phyloP scores from a whole-genome alignment of 1,140 invertebrate genomes.

The Polyergus mexicanus region DNA sequence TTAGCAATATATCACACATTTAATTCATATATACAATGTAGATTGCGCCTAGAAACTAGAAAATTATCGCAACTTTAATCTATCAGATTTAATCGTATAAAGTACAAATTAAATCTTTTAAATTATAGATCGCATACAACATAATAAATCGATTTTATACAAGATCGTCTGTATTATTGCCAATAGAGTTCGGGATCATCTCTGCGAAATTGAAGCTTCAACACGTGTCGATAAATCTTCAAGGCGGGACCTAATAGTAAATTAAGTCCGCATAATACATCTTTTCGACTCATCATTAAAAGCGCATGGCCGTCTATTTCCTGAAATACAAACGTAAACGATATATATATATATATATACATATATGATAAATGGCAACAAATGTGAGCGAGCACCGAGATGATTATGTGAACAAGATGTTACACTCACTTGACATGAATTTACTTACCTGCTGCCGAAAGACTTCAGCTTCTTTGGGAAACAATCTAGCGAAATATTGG shows the following conservation, averaged over 20 bases:
- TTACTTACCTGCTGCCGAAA: conserved; percentile 92
- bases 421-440: background rate
- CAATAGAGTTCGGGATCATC: conserved; percentile 91
- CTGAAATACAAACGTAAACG: conserved; percentile 86
- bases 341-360: too few species aligned
- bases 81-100: conserved; percentile 12
- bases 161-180: conserved; percentile 83
- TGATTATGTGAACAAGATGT: background rate
- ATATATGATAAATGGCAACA: background rate
- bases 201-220: conserved; percentile 90
- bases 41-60: background rate
- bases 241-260: conserved; percentile 94
- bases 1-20: background rate
- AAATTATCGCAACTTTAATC: background rate
- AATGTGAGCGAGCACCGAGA: conserved; percentile 1
- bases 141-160: background rate
- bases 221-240: conserved; percentile 93
- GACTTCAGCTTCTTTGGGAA: conserved; percentile 91
- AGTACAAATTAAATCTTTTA: conserved; percentile 18
- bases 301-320: conserved; percentile 96
- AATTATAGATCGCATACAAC: background rate
- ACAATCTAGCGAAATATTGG: conserved; percentile 91
- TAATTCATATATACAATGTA: conserved; percentile 23
- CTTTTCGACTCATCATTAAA: conserved; percentile 92
- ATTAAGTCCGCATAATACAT: conserved; percentile 92